Base-by-base conservation (phyloP, 92 coral and sea anemone species). In the Epizoanthus illoricatus region DNA sequence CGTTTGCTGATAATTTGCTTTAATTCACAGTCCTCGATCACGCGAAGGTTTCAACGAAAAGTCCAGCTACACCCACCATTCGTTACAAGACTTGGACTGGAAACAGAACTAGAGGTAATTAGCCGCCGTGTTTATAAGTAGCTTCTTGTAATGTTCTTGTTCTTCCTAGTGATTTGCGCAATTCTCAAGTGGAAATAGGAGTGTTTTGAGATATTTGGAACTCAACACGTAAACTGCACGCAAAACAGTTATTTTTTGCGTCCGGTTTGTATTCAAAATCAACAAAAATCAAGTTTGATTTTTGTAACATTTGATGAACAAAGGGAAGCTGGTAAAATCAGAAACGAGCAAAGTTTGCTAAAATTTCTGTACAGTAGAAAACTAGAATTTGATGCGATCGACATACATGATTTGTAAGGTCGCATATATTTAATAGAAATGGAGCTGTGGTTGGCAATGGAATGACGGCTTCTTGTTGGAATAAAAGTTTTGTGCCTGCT, bases 101-200 rank as follows among this genome's bases (percentile, higher is more conserved):
- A 91, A 23, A 78, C 65, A 60, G 99, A 96, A 70, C 96, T 96
- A 16, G 90, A 91, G 99, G 99, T 96, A 85, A 85, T 76, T 24
- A 64, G 52, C 7, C 19, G 68, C 36, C 70, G 61, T 55, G 5
- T 57, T 47, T 4, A 79, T 39, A 20, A 68, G 18, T 10, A 12
- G n/a, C 7, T 33, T 36, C 55, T 39, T 75, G 10, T 6, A 7
- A 16, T 52, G 4, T 23, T 16, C 5, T 55, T 11, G 45, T 74
- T 5, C 6, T 9, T 40, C 62, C 23, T 18, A 58, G 55, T 75
- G 60, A 28, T 12, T 43, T 41, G 33, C 56, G 56, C 10, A 52
- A 15, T 66, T 7, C 71, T 33, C n/a, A 41, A 66, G 43, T 11
- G 41, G 40, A 66, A 66, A 18, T 66, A 41, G 17, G 49, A 11